These are phyloP conservation scores for Varanus komodoensis DNA, from an alignment of 2,113 vertebrate species.

Conservation along the genomic window DNA sequence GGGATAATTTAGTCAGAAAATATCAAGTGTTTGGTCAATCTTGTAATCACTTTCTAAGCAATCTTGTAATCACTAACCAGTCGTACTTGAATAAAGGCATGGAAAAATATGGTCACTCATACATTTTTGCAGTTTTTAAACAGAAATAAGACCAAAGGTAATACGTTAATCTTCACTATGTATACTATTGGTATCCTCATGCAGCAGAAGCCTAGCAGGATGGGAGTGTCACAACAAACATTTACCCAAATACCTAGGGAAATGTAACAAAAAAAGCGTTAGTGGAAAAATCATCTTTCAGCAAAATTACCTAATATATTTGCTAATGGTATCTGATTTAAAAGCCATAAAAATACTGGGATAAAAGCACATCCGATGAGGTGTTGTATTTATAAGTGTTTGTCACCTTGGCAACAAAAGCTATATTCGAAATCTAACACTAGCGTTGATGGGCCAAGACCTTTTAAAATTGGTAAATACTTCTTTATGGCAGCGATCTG, in stretches of 20 bases:
- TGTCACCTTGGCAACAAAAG: conserved; percentile 88
- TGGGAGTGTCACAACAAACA: conserved; percentile 84
- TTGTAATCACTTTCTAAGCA: conserved; percentile 9
- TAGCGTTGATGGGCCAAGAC: conserved; percentile 84
- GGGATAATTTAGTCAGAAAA: conserved; percentile 55
- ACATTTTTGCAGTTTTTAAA: conserved; percentile 71
- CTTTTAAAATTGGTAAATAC: conserved; percentile 87
- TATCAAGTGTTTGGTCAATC: conserved; percentile 35
- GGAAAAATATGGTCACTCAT: conserved; percentile 63
- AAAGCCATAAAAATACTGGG: conserved; percentile 88
- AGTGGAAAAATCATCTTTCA: conserved; percentile 86
- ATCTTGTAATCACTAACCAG: background rate
- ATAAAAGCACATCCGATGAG: conserved; percentile 88
- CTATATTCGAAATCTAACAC: conserved; percentile 81
- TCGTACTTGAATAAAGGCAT: conserved; percentile 5
- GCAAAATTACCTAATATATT: conserved; percentile 89
- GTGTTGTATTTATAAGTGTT: conserved; percentile 87
- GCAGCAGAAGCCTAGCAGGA: conserved; percentile 77
- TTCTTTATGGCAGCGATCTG: conserved; percentile 76
- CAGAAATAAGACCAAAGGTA: conserved; percentile 73
- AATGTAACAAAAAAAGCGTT: conserved; percentile 83
- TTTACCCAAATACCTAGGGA: conserved; percentile 83
- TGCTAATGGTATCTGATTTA: conserved; percentile 90
- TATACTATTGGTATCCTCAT: conserved; percentile 73
- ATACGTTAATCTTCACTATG: conserved; percentile 79